Conservation (phyloP, 1,140 invertebrate genomes). For the Zaprionus kolodkinae region DNA sequence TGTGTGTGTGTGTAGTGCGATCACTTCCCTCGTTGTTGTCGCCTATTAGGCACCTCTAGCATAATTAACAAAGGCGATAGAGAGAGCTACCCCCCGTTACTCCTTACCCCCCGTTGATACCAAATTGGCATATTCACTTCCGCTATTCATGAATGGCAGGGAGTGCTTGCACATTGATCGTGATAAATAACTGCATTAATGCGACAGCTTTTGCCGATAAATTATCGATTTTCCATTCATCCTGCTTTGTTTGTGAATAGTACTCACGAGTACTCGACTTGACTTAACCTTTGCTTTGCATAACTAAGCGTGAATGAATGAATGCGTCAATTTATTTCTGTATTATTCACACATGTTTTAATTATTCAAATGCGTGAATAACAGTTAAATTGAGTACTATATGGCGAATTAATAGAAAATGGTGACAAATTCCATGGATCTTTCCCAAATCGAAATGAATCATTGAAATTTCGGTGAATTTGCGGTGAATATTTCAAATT, state of each 20-base stretch:
- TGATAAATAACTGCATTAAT: conserved; percentile 82
- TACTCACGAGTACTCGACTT: conserved; percentile 4
- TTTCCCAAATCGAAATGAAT: neutral
- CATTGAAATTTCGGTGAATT: neutral
- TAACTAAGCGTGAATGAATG: neutral
- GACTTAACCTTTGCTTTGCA: neutral
- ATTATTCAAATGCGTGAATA: neutral
- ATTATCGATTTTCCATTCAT: conserved; percentile 55
- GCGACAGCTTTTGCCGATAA: conserved; percentile 71
- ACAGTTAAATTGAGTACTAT: neutral
- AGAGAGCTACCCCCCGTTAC: conserved; percentile 17
- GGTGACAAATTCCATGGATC: neutral
- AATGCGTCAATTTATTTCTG: neutral
- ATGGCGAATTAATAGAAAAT: too few species aligned
- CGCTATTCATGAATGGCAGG: conserved; percentile 50
- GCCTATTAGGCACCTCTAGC: conserved; percentile 59
- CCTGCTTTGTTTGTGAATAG: neutral
- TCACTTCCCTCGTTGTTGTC: conserved; percentile 44
- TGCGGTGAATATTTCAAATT: neutral
- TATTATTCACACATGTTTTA: neutral
- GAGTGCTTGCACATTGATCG: conserved; percentile 54
- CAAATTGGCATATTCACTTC: conserved; percentile 61
- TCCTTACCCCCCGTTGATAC: conserved; percentile 21
- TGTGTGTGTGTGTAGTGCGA: conserved; percentile 2
- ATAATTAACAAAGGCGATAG: conserved; percentile 64